phyloP scores from a whole-genome alignment of 2,888 invertebrate genomes.

The Polymixis lichenea region DNA sequence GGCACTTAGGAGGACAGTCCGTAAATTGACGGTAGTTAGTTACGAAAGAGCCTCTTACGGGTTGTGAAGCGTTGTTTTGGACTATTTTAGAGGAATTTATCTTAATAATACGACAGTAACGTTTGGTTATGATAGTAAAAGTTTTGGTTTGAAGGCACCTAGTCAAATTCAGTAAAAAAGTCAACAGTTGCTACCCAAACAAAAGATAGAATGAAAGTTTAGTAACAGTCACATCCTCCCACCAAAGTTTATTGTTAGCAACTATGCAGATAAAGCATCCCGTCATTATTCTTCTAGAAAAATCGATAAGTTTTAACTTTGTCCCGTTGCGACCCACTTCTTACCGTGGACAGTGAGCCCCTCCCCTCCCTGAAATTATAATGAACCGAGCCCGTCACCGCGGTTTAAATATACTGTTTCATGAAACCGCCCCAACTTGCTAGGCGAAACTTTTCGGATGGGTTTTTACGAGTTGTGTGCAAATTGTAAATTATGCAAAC shows the following conservation, averaged over 20 bases:
- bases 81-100: conserved; percentile 9
- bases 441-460: conserved; percentile 51
- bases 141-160: not conserved
- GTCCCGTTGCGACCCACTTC: conserved; percentile 68
- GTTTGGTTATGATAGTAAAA: not conserved
- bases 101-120: not conserved
- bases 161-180: not conserved
- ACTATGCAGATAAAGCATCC: conserved; percentile 26
- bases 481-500: conserved; percentile 55
- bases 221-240: not conserved
- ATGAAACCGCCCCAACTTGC: conserved; percentile 39
- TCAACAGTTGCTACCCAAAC: not conserved
- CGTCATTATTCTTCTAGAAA: conserved; percentile 42
- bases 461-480: conserved; percentile 46
- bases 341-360: conserved; percentile 55
- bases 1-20: conserved; percentile 43
- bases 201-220: not conserved
- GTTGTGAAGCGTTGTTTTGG: conserved; percentile 9
- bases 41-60: conserved; percentile 13
- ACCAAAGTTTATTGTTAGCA: conserved; percentile 18
- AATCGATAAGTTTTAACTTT: conserved; percentile 73
- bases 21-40: conserved; percentile 44
- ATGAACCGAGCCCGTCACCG: conserved; percentile 61
- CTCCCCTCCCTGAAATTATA: conserved; percentile 63
- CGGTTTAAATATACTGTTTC: conserved; percentile 61